Conservation (phyloP, 23 tunicate species). For the Halocynthia aurantium region DNA sequence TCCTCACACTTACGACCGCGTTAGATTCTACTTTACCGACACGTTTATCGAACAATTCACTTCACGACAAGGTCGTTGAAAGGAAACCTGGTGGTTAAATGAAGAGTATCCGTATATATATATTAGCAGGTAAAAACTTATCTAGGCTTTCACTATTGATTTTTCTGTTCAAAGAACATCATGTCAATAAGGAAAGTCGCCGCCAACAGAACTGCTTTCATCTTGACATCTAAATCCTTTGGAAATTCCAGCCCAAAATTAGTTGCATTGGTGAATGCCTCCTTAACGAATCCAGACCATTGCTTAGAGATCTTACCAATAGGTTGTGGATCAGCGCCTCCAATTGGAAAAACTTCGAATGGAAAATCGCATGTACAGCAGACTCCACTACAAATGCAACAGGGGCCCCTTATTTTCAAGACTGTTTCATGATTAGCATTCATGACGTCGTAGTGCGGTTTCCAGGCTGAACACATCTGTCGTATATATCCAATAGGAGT, state of each 20-base stretch:
- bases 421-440: constrained; percentile 46
- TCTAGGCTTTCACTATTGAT: neutral
- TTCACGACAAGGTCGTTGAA: too few relatives aligned
- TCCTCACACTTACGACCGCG: too few relatives aligned
- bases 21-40: too few relatives aligned
- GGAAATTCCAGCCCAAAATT: constrained; percentile 61
- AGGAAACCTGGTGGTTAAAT: too few relatives aligned
- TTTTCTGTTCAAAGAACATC: constrained; percentile 11
- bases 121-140: neutral
- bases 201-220: constrained; percentile 71
- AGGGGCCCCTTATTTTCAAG: constrained; percentile 76
- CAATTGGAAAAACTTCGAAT: constrained; percentile 35
- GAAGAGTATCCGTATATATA: too few relatives aligned
- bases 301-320: constrained; percentile 66
- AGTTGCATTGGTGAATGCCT: constrained; percentile 80
- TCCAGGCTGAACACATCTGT: constrained; percentile 77
- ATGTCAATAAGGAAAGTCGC: constrained; percentile 77
- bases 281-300: constrained; percentile 61
- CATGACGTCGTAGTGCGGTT: constrained; percentile 43
- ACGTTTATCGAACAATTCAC: too few relatives aligned
- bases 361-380: constrained; percentile 90
- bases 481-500: constrained; percentile 48
- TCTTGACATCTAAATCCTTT: constrained; percentile 68
- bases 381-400: constrained; percentile 86
- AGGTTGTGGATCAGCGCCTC: constrained; percentile 15